phyloP scores from a whole-genome alignment of 2,113 vertebrate genomes.

The Brachyhypopomus gauderio region DNA sequence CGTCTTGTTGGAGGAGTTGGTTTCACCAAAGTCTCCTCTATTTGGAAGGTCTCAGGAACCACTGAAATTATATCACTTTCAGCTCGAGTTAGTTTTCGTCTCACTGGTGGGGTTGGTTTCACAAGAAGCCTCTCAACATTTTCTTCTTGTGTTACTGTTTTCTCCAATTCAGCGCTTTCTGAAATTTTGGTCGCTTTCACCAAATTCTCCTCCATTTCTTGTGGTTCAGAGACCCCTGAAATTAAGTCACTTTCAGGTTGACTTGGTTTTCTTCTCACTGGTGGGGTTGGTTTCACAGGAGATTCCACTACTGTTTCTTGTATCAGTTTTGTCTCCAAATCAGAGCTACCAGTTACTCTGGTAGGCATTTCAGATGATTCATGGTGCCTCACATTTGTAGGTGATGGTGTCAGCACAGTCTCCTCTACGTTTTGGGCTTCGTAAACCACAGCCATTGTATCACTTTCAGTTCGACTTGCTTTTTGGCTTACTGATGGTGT shows the following conservation, averaged over 20 bases:
- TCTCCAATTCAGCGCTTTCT: background rate
- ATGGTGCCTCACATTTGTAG: constrained; percentile 6
- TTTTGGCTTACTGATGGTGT: constrained; percentile 26
- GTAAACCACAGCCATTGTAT: background rate
- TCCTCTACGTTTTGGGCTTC: background rate
- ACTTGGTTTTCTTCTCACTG: constrained; percentile 38
- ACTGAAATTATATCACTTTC: background rate
- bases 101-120: constrained; percentile 24
- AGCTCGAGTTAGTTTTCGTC: background rate
- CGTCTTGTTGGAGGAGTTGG: constrained; percentile 37
- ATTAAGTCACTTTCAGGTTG: background rate
- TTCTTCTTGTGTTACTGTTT: no score
- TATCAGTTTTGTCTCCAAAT: constrained; percentile 22
- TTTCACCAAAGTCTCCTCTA: background rate
- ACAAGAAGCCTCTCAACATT: background rate
- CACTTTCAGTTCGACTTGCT: background rate
- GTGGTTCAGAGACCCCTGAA: background rate
- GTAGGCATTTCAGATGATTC: background rate
- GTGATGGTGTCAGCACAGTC: constrained; percentile 4
- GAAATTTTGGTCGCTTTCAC: constrained; percentile 1
- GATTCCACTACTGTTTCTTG: constrained; percentile 2
- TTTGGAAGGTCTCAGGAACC: background rate
- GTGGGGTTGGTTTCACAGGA: constrained; percentile 38
- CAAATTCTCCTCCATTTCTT: constrained; percentile 16
- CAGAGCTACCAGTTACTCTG: background rate